Evolutionary conservation across 2,888 invertebrate genomes (phyloP).

Genomic region (Ormyrus pomaceus): DNA sequence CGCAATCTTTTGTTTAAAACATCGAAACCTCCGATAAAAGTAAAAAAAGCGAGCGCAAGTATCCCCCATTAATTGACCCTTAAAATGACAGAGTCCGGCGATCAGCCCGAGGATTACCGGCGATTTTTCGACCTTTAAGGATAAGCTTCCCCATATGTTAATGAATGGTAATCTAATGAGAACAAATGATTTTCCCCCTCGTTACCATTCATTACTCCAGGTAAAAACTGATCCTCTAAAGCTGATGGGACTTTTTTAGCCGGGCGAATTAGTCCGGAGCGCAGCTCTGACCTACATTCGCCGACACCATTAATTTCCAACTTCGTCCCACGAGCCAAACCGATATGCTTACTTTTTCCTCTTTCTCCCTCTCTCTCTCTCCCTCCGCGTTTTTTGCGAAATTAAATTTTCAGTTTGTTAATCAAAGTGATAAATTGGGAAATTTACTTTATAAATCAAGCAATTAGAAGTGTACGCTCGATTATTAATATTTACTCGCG

Average conservation of each 20-base stretch:
- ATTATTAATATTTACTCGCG: too few species aligned
- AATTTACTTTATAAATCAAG: too few species aligned
- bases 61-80: too few species aligned
- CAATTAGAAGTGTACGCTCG: not conserved
- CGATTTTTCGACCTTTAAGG: conserved; percentile 7
- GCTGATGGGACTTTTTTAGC: conserved; percentile 24
- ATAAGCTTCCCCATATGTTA: conserved; percentile 13
- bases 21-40: too few species aligned
- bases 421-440: too few species aligned
- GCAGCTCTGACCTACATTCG: conserved; percentile 7
- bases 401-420: too few species aligned
- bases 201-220: conserved; percentile 15
- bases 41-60: too few species aligned
- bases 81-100: too few species aligned
- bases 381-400: not conserved
- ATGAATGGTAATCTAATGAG: conserved; percentile 38
- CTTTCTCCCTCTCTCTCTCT: conserved; percentile 14
- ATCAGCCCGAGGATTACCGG: conserved; percentile 2
- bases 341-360: too few species aligned
- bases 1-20: too few species aligned
- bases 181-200: conserved; percentile 37
- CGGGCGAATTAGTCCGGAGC: not conserved
- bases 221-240: conserved; percentile 27
- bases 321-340: not conserved
- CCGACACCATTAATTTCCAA: conserved; percentile 7